Evolutionary conservation across 1,140 invertebrate species (phyloP).

Genomic region (Philotrypesis tridentata): DNA sequence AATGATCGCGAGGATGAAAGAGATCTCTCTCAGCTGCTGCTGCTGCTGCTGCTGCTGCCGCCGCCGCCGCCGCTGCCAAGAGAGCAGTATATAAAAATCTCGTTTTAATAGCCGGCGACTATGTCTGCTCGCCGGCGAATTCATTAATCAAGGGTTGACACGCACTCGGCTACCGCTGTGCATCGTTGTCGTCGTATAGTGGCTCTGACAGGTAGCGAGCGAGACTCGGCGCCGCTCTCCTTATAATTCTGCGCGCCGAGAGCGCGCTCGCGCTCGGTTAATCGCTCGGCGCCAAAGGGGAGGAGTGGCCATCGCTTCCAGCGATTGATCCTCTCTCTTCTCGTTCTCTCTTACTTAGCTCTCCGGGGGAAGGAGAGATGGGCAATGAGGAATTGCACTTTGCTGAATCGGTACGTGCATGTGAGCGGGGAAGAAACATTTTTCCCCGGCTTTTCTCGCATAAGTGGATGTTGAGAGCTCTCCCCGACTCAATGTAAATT

Average conservation of each 20-base stretch:
- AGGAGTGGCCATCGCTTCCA: background rate
- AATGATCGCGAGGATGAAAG: background rate
- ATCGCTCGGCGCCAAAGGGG: background rate
- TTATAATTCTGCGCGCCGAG: slow-evolving; percentile 12
- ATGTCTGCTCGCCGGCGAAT: slow-evolving; percentile 45
- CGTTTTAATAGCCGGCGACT: background rate
- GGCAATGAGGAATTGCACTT: slow-evolving; percentile 35
- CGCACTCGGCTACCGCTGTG: slow-evolving; percentile 65
- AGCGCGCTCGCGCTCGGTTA: slow-evolving; percentile 20
- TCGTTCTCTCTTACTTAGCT: background rate
- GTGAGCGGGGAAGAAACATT: background rate
- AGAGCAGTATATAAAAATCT: background rate
- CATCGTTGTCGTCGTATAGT: slow-evolving; percentile 47
- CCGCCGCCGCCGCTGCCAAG: no score
- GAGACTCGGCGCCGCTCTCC: slow-evolving; percentile 15
- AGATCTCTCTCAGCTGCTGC: background rate
- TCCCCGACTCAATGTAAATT: background rate
- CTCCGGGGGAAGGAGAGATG: background rate
- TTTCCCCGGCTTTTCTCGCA: background rate
- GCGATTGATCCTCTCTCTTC: background rate
- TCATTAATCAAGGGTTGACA: slow-evolving; percentile 71
- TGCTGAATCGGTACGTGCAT: background rate
- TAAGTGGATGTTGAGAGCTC: background rate
- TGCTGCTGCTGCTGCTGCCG: no score
- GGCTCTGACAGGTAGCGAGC: slow-evolving; percentile 56